Percentiles rank a stretch among this genome's conserved stretches.
Conservation (phyloP, 2,113 vertebrate genomes). For the Takifugu flavidus region DNA sequence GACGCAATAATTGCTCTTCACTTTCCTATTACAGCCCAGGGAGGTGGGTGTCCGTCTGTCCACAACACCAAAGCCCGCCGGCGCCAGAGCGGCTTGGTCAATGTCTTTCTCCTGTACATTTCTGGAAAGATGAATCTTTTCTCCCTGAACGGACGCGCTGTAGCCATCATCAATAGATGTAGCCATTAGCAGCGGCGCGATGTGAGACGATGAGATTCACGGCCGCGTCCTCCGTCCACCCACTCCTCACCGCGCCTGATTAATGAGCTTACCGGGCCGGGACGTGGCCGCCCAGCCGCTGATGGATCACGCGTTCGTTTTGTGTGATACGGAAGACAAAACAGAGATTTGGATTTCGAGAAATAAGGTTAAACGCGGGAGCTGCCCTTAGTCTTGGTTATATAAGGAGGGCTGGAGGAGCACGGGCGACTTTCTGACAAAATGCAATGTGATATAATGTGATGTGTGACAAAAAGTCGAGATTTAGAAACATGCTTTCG, state of each 20-base stretch:
- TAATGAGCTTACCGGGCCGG: slow-evolving; percentile 55
- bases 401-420: slow-evolving; percentile 45
- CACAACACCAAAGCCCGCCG: no score
- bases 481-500: slow-evolving; percentile 50
- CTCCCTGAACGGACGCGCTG: slow-evolving; percentile 25
- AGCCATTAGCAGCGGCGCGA: slow-evolving; percentile 50
- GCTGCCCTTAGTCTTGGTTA: slow-evolving; percentile 40
- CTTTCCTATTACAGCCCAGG: no score
- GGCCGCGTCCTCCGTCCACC: slow-evolving; percentile 48
- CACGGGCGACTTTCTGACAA: slow-evolving; percentile 55
- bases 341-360: background rate
- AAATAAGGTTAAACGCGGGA: slow-evolving; percentile 13
- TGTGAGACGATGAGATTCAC: slow-evolving; percentile 56
- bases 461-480: slow-evolving; percentile 60
- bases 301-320: slow-evolving; percentile 44
- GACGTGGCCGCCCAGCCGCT: slow-evolving; percentile 40
- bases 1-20: no score
- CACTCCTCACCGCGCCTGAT: slow-evolving; percentile 52
- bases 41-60: no score
- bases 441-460: slow-evolving; percentile 65
- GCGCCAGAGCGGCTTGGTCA: no score
- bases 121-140: background rate
- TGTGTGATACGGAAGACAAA: slow-evolving; percentile 4
- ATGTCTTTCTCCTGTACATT: no score
- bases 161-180: slow-evolving; percentile 48